Conservation (phyloP, 2,113 vertebrate species). For the Melanostigma gelatinosum region DNA sequence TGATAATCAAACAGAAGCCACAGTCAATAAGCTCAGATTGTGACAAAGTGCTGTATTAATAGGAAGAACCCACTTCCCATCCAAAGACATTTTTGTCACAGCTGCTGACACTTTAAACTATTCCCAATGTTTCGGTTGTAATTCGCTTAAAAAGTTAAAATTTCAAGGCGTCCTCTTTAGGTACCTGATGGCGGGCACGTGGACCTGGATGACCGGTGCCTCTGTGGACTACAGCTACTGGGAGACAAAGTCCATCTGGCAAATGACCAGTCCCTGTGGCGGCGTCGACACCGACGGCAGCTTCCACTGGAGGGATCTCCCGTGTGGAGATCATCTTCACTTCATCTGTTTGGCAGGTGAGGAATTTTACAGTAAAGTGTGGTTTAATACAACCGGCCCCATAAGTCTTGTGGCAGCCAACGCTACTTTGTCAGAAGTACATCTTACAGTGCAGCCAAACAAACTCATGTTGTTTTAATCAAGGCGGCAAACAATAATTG, state of each 20-base stretch:
- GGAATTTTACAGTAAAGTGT: neutral
- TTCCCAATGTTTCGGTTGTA: too few relatives aligned
- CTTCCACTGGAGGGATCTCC: slow-evolving; percentile 18
- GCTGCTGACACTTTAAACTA: too few relatives aligned
- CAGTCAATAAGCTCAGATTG: too few relatives aligned
- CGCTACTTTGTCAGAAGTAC: neutral
- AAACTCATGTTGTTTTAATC: too few relatives aligned
- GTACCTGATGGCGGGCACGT: neutral
- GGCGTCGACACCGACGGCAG: neutral
- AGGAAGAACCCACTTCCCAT: too few relatives aligned
- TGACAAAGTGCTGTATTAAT: too few relatives aligned
- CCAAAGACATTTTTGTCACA: too few relatives aligned
- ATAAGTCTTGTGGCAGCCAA: neutral
- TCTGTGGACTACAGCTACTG: neutral
- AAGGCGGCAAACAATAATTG: too few relatives aligned
- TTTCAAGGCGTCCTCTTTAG: neutral
- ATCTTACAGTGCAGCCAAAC: too few relatives aligned
- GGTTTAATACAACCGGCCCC: neutral
- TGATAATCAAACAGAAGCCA: too few relatives aligned
- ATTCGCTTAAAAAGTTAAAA: too few relatives aligned
- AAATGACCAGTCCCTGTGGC: slow-evolving; percentile 27
- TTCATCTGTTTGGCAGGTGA: slow-evolving; percentile 20
- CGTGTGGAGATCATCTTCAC: neutral
- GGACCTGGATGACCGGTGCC: slow-evolving; percentile 46
- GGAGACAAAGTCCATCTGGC: neutral